Percentiles rank a stretch among this genome's conserved stretches.
Evolutionary conservation across 2,113 vertebrate genomes (phyloP).

Genomic region (Melanocharis versteri): DNA sequence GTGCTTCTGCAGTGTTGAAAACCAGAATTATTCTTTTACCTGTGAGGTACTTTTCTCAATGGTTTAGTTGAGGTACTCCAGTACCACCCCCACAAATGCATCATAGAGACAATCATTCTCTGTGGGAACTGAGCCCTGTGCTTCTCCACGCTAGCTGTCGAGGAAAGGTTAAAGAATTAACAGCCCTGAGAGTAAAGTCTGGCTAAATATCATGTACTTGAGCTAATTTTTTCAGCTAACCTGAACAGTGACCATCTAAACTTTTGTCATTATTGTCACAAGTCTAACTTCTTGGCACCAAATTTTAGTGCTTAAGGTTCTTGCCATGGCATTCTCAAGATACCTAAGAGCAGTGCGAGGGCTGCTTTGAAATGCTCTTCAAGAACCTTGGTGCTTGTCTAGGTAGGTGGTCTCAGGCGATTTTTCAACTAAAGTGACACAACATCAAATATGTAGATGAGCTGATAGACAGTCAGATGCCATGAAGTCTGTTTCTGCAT

Average conservation of each 20-base stretch:
- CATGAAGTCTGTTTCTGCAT: not conserved
- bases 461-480: not conserved
- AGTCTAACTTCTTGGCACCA: not conserved
- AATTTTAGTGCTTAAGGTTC: not conserved
- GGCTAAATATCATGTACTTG: not conserved
- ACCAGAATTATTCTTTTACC: not conserved
- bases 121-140: not conserved
- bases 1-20: not conserved
- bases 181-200: not conserved
- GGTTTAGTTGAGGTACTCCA: not conserved
- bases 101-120: rapidly evolving
- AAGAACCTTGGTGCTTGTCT: not conserved
- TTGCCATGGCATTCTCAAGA: not conserved
- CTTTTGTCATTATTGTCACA: not conserved
- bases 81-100: not conserved
- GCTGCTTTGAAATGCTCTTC: not conserved
- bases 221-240: not conserved
- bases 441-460: not conserved
- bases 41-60: not conserved
- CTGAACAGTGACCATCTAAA: not conserved
- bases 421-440: not conserved
- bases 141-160: not conserved
- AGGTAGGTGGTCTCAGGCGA: not conserved
- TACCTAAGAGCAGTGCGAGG: rapidly evolving
- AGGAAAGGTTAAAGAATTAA: not conserved